Conservation (phyloP, 37 sponge, comb jelly and placozoan species). For the Aplysina aerophoba region DNA sequence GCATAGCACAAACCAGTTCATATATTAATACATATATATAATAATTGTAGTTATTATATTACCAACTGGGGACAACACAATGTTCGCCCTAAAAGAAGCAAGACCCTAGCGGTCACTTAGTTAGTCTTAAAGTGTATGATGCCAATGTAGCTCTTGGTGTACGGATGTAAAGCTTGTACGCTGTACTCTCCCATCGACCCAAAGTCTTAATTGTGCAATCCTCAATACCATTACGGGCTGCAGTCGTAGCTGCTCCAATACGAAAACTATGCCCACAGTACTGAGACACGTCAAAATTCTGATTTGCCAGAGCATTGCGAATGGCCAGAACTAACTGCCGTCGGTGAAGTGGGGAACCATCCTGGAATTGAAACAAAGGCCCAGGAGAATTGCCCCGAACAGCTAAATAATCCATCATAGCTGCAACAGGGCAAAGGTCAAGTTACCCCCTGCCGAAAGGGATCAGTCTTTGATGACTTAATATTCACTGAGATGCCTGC, state of each 20-base stretch:
- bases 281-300: not conserved
- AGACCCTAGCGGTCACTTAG: no score
- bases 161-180: not conserved
- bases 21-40: no score
- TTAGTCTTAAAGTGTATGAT: no score
- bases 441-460: not conserved
- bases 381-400: no score
- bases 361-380: not conserved
- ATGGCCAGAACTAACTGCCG: not conserved
- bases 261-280: slow-evolving; percentile 6
- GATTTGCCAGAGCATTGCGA: not conserved
- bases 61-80: no score
- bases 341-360: not conserved
- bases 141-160: no score
- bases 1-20: no score
- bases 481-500: not conserved
- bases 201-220: not conserved
- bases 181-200: not conserved
- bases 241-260: slow-evolving; percentile 16
- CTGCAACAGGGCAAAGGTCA: slow-evolving; percentile 9
- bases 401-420: no score
- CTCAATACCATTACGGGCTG: not conserved
- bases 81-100: no score
- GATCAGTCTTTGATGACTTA: slow-evolving; percentile 7
- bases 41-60: no score